phyloP scores from a whole-genome alignment of 1,140 invertebrate genomes.

The Oppia nitens region DNA sequence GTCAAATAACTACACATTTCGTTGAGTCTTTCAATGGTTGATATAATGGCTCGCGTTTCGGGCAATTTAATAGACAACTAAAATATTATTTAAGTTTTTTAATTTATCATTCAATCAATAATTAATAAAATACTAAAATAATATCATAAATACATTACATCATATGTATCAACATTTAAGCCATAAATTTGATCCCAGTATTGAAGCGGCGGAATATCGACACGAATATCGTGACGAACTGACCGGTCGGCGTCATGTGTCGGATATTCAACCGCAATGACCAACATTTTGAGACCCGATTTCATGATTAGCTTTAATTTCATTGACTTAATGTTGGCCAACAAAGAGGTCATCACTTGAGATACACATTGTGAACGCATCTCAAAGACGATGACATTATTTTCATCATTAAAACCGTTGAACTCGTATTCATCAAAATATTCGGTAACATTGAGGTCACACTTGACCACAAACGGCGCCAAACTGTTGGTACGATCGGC shows the following conservation, averaged over 20 bases:
- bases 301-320: conserved; percentile 6
- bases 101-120: not conserved
- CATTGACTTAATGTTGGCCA: not conserved
- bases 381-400: conserved; percentile 11
- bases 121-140: not conserved
- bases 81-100: not conserved
- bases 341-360: not conserved
- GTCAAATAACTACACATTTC: not conserved
- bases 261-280: conserved; percentile 2
- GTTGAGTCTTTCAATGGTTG: not conserved
- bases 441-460: not conserved
- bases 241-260: not conserved
- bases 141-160: not conserved
- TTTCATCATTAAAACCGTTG: not conserved
- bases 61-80: conserved; percentile 4
- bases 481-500: not conserved
- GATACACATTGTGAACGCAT: not conserved
- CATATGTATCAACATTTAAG: not conserved
- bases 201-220: not conserved
- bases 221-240: not conserved
- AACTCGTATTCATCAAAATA: conserved; percentile 5
- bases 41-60: not conserved
- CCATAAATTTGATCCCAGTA: not conserved
- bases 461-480: not conserved
- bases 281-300: not conserved